These are phyloP conservation scores for Latrodectus geometricus DNA, from an alignment of 1,140 invertebrate genomes.

Conservation along the genomic window DNA sequence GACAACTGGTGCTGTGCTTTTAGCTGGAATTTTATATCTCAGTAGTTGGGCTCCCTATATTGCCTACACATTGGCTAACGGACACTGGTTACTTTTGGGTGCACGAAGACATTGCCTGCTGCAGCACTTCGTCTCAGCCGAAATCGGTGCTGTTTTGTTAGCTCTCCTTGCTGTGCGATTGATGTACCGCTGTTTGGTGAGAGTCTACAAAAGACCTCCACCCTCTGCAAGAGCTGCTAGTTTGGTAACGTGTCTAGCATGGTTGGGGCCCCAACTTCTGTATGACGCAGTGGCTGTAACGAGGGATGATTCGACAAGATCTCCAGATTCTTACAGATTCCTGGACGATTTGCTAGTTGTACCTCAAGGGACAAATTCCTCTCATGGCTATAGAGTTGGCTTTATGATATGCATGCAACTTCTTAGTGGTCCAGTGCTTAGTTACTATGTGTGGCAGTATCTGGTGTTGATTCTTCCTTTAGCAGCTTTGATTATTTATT, in stretches of 20 bases:
- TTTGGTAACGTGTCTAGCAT: slow-evolving; percentile 53
- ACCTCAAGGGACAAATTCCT: slow-evolving; percentile 29
- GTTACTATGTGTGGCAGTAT: slow-evolving; percentile 64
- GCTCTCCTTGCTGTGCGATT: slow-evolving; percentile 60
- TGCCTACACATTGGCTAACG: slow-evolving; percentile 58
- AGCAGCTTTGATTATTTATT: slow-evolving; percentile 60
- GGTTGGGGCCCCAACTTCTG: slow-evolving; percentile 62
- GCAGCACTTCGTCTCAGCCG: slow-evolving; percentile 57
- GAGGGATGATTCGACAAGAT: slow-evolving; percentile 39
- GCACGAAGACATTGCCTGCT: slow-evolving; percentile 62
- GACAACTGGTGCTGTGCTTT: slow-evolving; percentile 52
- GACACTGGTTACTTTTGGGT: slow-evolving; percentile 62
- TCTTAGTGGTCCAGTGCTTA: slow-evolving; percentile 53
- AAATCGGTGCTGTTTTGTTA: slow-evolving; percentile 58
- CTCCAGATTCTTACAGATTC: slow-evolving; percentile 48
- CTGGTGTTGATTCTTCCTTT: slow-evolving; percentile 63
- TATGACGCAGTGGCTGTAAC: slow-evolving; percentile 52
- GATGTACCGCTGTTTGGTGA: slow-evolving; percentile 43
- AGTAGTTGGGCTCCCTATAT: slow-evolving; percentile 63
- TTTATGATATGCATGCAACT: slow-evolving; percentile 64
- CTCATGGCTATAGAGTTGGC: slow-evolving; percentile 60
- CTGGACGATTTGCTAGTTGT: slow-evolving; percentile 56
- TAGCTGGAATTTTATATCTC: slow-evolving; percentile 56
- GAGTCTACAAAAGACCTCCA: slow-evolving; percentile 23
- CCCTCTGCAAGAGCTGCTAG: slow-evolving; percentile 38